phyloP scores from a whole-genome alignment of 2,113 vertebrate species.

The Phodopus roborovskii region DNA sequence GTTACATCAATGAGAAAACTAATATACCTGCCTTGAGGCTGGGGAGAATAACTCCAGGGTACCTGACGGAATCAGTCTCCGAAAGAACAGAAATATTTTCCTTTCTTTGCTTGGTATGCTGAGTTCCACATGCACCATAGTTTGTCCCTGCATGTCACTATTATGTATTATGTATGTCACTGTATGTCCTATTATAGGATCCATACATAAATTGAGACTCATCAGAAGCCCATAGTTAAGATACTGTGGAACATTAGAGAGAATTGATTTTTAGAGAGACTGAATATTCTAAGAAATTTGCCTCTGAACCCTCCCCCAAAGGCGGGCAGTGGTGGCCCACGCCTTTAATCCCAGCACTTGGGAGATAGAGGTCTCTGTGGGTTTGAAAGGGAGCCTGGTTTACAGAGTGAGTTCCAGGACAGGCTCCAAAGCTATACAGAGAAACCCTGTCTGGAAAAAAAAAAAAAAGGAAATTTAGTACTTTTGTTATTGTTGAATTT shows the following conservation, averaged over 20 bases:
- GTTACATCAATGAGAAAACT: background rate
- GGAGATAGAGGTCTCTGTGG: too few species aligned
- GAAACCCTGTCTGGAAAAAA: too few species aligned
- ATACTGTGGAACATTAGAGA: background rate
- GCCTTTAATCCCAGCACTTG: too few species aligned
- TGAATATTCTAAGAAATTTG: background rate
- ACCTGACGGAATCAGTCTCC: background rate
- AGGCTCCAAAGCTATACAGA: too few species aligned
- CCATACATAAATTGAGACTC: background rate
- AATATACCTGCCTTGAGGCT: background rate
- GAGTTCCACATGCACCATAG: background rate
- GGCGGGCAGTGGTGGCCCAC: too few species aligned
- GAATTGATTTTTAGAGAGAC: background rate
- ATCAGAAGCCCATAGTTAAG: background rate
- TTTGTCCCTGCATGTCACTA: background rate
- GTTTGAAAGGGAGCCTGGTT: too few species aligned
- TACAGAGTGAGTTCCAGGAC: too few species aligned
- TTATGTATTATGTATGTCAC: background rate
- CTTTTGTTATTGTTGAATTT: background rate
- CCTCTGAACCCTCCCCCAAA: too few species aligned
- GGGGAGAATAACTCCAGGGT: background rate
- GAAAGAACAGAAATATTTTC: background rate
- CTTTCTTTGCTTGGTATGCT: background rate
- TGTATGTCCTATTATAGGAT: background rate
- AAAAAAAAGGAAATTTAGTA: too few species aligned